Conservation (phyloP, 2,797 vertebrate genomes). For the Odontamblyopus rebecca region DNA sequence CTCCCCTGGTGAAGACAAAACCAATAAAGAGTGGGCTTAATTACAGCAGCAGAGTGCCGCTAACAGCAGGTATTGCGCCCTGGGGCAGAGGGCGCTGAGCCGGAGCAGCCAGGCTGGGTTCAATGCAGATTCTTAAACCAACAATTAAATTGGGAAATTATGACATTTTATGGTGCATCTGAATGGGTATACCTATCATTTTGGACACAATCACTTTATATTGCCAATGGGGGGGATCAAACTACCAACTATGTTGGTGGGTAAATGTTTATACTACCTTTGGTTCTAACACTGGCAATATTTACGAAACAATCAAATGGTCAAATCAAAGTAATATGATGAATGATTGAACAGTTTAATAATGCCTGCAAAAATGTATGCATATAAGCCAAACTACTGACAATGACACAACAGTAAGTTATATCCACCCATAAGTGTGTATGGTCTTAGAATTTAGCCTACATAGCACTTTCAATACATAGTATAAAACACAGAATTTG, state of each 20-base stretch:
- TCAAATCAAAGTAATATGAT: background rate
- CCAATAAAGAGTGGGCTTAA: conserved; percentile 74
- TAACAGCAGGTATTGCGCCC: conserved; percentile 53
- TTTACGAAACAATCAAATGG: no score
- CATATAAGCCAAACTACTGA: background rate
- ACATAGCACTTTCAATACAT: background rate
- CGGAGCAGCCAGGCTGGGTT: conserved; percentile 39
- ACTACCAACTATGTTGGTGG: background rate
- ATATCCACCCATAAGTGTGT: background rate
- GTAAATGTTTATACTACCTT: background rate
- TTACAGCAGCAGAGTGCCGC: conserved; percentile 69
- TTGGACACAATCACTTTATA: background rate
- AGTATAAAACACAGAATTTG: background rate
- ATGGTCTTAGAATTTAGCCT: background rate
- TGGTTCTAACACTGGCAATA: background rate
- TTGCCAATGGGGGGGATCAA: background rate
- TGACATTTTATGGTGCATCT: background rate
- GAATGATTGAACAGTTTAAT: background rate
- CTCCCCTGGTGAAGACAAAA: conserved; percentile 69
- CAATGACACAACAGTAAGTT: background rate
- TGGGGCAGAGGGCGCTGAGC: conserved; percentile 35
- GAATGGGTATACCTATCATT: background rate
- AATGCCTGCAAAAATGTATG: background rate
- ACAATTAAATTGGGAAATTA: conserved; percentile 13
- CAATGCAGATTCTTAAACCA: conserved; percentile 27